Percentiles rank a stretch among this genome's conserved stretches.
phyloP scores from a whole-genome alignment of 2,113 vertebrate species.

The Menura novaehollandiae region DNA sequence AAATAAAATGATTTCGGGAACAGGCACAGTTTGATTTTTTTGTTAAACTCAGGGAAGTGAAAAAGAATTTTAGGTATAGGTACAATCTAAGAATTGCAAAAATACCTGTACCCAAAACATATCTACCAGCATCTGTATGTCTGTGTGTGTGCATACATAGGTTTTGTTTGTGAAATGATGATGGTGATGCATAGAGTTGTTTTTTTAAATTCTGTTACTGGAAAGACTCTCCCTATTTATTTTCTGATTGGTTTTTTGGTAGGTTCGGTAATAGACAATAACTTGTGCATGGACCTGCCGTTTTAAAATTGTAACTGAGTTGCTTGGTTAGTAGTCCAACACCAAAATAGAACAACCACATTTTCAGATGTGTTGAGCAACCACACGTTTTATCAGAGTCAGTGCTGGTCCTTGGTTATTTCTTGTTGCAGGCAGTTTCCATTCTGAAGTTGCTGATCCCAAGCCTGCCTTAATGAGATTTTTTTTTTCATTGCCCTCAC shows the following conservation, averaged over 20 bases:
- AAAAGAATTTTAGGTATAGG: not conserved
- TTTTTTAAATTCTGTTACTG: not conserved
- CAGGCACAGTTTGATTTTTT: not conserved
- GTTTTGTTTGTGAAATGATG: not conserved
- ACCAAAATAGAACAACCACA: not conserved
- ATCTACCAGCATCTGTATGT: accelerated
- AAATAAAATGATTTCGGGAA: not conserved
- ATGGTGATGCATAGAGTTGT: not conserved
- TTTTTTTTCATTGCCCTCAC: not conserved
- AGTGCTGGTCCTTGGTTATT: not conserved
- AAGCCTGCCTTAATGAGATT: not conserved
- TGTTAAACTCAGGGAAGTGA: not conserved
- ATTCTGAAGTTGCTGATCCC: not conserved
- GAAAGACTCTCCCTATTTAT: not conserved
- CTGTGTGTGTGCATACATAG: accelerated
- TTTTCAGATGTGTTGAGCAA: not conserved
- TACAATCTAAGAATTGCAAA: not conserved
- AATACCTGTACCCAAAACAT: not conserved
- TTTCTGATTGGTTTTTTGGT: not conserved
- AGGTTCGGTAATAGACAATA: not conserved
- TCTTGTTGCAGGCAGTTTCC: not conserved
- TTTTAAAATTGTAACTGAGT: not conserved
- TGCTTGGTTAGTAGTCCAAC: not conserved
- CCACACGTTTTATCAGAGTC: not conserved
- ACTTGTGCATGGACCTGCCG: not conserved